Percentiles rank a stretch among this genome's conserved stretches.
phyloP scores from a whole-genome alignment of 2,888 invertebrate species.

The Isotomurus palustris region DNA sequence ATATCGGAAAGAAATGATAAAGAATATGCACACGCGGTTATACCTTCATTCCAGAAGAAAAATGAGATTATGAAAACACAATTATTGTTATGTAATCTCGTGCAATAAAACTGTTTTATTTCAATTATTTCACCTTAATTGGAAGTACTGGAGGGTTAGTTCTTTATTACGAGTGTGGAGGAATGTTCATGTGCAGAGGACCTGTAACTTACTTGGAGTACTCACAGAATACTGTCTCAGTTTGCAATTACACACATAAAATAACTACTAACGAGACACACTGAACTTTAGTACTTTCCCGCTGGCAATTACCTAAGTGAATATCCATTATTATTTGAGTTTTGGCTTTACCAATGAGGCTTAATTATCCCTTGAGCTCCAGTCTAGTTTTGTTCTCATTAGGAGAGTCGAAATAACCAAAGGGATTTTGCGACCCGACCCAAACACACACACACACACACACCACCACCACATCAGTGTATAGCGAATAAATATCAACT shows the following conservation, averaged over 20 bases:
- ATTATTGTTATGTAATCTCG: background rate
- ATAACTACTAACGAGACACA: conserved; percentile 1
- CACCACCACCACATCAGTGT: too few species aligned
- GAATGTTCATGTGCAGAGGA: too few species aligned
- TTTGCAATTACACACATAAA: conserved; percentile 5
- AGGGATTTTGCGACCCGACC: background rate
- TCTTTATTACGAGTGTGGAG: background rate
- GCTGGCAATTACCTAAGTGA: conserved; percentile 6
- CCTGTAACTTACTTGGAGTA: too few species aligned
- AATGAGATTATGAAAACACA: background rate
- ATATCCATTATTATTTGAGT: conserved; percentile 2
- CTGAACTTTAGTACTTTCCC: background rate
- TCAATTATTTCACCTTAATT: conserved; percentile 15
- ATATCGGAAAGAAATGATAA: background rate
- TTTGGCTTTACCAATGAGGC: background rate
- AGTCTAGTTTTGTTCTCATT: background rate
- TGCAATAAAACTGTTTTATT: conserved; percentile 7
- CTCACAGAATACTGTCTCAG: background rate
- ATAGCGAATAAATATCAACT: too few species aligned
- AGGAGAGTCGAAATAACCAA: conserved; percentile 2
- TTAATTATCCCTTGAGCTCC: background rate
- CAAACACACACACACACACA: too few species aligned
- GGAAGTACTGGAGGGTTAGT: background rate
- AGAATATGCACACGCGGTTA: background rate
- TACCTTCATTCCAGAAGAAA: too few species aligned